Conservation (phyloP, 2,113 vertebrate species). For the Cavia porcellus region DNA sequence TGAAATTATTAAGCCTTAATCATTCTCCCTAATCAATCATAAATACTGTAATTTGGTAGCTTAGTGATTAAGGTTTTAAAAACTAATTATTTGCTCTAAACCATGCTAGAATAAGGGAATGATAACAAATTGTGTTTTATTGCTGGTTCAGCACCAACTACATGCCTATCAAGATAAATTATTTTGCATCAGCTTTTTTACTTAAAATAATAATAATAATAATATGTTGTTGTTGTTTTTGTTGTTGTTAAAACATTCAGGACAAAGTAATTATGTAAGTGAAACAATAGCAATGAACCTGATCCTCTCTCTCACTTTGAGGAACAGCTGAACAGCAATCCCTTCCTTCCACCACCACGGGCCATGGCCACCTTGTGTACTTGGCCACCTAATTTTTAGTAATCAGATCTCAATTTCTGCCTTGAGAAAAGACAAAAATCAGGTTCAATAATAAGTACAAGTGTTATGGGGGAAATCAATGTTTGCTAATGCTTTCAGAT, state of each 20-base stretch:
- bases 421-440: slow-evolving; percentile 72
- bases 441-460: slow-evolving; percentile 76
- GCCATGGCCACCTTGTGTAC: slow-evolving; percentile 4
- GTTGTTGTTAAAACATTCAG: slow-evolving; percentile 72
- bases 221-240: too few relatives aligned
- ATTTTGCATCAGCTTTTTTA: slow-evolving; percentile 50
- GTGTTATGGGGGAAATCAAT: slow-evolving; percentile 79
- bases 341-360: background rate
- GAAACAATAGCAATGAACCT: slow-evolving; percentile 60
- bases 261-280: slow-evolving; percentile 69
- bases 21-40: slow-evolving; percentile 26
- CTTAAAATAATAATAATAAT: slow-evolving; percentile 19
- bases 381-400: slow-evolving; percentile 2
- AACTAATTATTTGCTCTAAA: slow-evolving; percentile 67
- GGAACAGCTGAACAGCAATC: background rate
- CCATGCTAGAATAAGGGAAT: slow-evolving; percentile 25
- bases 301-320: slow-evolving; percentile 55
- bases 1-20: slow-evolving; percentile 46
- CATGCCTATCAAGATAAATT: slow-evolving; percentile 59
- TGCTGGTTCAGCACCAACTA: slow-evolving; percentile 43
- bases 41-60: background rate
- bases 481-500: slow-evolving; percentile 79
- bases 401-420: slow-evolving; percentile 64
- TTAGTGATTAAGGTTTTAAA: slow-evolving; percentile 60
- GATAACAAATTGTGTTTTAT: slow-evolving; percentile 38